Base-by-base conservation (phyloP, 1,140 invertebrate genomes). In the Drosophila cardini region DNA sequence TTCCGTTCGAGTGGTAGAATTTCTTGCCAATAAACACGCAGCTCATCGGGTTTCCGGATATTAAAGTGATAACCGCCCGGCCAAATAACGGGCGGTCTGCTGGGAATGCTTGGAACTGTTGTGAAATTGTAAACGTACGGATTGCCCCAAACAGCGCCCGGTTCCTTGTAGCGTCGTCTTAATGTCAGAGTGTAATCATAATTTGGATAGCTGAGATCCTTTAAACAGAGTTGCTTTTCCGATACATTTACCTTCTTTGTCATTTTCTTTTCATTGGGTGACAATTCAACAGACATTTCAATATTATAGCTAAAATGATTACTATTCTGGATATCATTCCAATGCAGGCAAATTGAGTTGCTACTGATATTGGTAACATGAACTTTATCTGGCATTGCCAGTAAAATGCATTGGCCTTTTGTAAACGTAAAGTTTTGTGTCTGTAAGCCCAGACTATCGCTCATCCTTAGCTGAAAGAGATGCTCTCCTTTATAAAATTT, bases 11-110 rank as follows among this genome's bases (percentile, higher is more conserved):
- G 0, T 2, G 16, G 0, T 0, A 11, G 3, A 0, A 84, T n/a
- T 18, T 52, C 72, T 6, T 45, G 21, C 80, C 80, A 83, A 43
- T 62, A 67, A 16, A 84, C 58, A 11, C 7, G 18, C 6, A 83
- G 18, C 11, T 52, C 50, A n/a, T n/a, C 13, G 2, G 11, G 10
- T 4, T 40, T 40, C 1, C 2, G 1, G 0, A 2, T 10, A 18
- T 34, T 11, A n/a, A 40, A 36, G 13, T 67, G 40, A 45, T 68
- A 72, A n/a, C 55, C 40, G 7, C 30, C 10, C 1, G 18, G 8
- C 70, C 70, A 72, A 1, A 68, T 30, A 11, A 0, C 3, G 9
- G 72, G 67, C 2, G 67, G 67, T 2, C 52, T 16, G 1, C 30
- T 13, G 0, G 72, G 65, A 2, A 10, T 18, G 0, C 4, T 6